Percentiles rank a stretch among this genome's conserved stretches.
Evolutionary conservation across 2,113 vertebrate genomes (phyloP).

Genomic region (Eclectus roratus): DNA sequence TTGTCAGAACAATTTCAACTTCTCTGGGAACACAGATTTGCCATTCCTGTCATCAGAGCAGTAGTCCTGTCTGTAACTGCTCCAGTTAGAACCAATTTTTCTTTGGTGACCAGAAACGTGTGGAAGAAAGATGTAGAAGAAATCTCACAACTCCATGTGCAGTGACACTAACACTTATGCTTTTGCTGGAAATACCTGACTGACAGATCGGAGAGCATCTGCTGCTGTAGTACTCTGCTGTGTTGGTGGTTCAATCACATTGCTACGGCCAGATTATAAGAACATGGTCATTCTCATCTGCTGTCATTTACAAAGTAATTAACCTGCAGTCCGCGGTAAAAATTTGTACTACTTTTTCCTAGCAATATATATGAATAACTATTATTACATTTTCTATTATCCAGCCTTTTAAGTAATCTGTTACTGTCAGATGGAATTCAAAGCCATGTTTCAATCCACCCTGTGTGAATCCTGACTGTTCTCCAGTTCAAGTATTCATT

Average conservation of each 20-base stretch:
- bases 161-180: neutral
- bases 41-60: neutral
- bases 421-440: neutral
- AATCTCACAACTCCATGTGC: neutral
- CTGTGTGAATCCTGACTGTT: neutral
- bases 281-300: neutral
- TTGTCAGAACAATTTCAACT: neutral
- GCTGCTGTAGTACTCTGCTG: neutral
- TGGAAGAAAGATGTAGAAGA: neutral
- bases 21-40: neutral
- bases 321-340: neutral
- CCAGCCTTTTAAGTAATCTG: neutral
- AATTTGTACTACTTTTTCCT: neutral
- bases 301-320: neutral
- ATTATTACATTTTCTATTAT: neutral
- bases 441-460: neutral
- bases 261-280: neutral
- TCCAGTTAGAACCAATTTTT: neutral
- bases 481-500: neutral
- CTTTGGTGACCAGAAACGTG: rapidly evolving
- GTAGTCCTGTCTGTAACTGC: neutral
- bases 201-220: neutral
- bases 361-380: neutral
- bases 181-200: neutral
- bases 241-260: rapidly evolving